Base-by-base conservation (phyloP, 2,888 invertebrate genomes). In the Syrista parreyssii region DNA sequence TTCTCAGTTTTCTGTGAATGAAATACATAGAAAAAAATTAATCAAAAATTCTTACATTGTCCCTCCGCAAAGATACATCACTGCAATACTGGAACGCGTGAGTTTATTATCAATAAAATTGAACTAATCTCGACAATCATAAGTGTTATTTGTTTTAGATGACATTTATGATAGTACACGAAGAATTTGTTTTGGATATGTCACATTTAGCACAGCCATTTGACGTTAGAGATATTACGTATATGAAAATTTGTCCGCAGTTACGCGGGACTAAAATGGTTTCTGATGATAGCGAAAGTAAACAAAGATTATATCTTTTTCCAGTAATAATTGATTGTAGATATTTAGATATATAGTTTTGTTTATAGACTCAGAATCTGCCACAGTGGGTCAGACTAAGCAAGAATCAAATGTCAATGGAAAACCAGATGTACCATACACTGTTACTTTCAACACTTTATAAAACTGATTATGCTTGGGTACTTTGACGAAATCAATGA, bases 91-190 rank as follows among this genome's bases (percentile, higher is more conserved):
- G 74, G 86, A 86, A 79, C 81, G 83, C 35, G 89, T 89, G 81
- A 82, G 78, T 74, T 23, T 69, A 1, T 11, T 69, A 23, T 55
- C 36, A 23, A 55, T 73, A 36, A 33, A 55, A 73, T 74, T 55
- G 36, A 55, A 34, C 3, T 12, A n/a, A 15, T 68, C 33, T 74
- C 31, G 55, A 55, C 35, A 23, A 40, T 68, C 12, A 68, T 74
- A 68, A 68, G 40, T 33, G 11, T 32, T 23, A 73, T 68, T n/a
- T 68, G 31, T 55, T 68, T 74, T 74, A 90, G 90, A 88, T 89
- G 84, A 84, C 88, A 82, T 86, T 85, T 75, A 75, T 84, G 77
- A 85, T 87, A 78, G 77, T 88, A 71, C 89, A 89, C 32, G 86
- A 89, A 79, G 88, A 89, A 81, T 89, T 88, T 75, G 81, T 81